phyloP scores from a whole-genome alignment of 2,113 vertebrate genomes.

The Lasiurus borealis region DNA sequence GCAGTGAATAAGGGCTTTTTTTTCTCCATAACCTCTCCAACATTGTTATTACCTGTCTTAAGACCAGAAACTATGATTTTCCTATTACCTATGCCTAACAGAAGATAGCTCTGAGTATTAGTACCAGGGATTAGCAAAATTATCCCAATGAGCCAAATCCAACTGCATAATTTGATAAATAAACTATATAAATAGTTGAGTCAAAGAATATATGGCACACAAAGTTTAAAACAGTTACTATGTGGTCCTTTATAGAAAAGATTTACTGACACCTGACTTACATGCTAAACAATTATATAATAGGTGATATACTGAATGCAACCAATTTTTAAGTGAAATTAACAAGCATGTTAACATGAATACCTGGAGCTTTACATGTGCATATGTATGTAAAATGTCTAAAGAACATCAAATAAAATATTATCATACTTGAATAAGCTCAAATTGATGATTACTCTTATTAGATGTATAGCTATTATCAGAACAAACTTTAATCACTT shows the following conservation, averaged over 20 bases:
- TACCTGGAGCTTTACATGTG: neutral
- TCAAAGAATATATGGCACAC: neutral
- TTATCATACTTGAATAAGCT: neutral
- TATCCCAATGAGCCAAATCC: neutral
- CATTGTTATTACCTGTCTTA: no score
- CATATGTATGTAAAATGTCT: neutral
- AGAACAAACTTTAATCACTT: neutral
- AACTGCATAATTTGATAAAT: neutral
- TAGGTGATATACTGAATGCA: neutral
- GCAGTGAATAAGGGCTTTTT: no score
- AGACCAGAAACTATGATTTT: neutral
- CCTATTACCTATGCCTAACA: neutral
- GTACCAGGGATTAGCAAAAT: neutral
- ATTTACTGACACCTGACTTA: neutral
- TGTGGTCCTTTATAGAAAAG: neutral
- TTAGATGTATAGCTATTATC: neutral
- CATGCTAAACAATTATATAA: neutral
- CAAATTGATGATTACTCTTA: neutral
- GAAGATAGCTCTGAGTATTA: neutral
- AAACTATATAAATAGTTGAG: neutral
- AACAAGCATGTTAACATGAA: neutral
- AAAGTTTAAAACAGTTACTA: neutral
- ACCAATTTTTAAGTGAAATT: conserved; percentile 25
- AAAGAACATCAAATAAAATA: neutral
- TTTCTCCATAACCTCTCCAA: no score